Conservation (phyloP, 2,797 vertebrate species). For the Cynodonichthys magdalenae region DNA sequence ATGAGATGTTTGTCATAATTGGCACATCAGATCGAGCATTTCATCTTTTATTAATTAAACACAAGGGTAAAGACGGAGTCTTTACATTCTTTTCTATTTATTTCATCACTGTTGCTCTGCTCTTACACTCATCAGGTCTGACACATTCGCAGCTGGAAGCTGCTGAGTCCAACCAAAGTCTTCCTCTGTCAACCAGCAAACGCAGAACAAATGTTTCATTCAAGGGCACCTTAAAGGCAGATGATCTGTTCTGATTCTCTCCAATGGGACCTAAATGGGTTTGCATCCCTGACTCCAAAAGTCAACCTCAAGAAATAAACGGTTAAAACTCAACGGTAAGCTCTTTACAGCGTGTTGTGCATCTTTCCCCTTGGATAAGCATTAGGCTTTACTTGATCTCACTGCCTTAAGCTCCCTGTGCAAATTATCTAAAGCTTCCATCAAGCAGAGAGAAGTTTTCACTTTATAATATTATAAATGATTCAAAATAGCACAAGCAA, state of each 20-base stretch:
- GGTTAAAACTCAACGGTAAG: slow-evolving; percentile 44
- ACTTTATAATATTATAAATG: slow-evolving; percentile 72
- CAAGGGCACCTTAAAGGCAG: slow-evolving; percentile 65
- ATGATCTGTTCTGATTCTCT: slow-evolving; percentile 29
- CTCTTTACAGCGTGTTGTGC: slow-evolving; percentile 57
- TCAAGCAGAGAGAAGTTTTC: slow-evolving; percentile 65
- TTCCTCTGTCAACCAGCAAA: slow-evolving; percentile 36
- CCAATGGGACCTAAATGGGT: slow-evolving; percentile 33
- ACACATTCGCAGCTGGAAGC: slow-evolving; percentile 70
- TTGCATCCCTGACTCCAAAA: slow-evolving; percentile 35
- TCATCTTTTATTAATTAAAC: not conserved
- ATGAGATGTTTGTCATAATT: not conserved
- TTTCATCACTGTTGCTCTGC: slow-evolving; percentile 15
- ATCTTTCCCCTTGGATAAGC: slow-evolving; percentile 68
- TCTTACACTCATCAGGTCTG: slow-evolving; percentile 60
- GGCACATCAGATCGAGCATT: slow-evolving; percentile 6
- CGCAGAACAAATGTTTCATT: slow-evolving; percentile 38
- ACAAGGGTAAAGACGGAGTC: not conserved
- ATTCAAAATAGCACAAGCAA: slow-evolving; percentile 65
- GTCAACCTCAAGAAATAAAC: slow-evolving; percentile 38
- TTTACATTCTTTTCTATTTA: slow-evolving; percentile 13
- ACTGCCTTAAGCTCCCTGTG: slow-evolving; percentile 64
- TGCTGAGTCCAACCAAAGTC: slow-evolving; percentile 48
- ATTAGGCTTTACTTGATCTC: slow-evolving; percentile 73
- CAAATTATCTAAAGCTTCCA: slow-evolving; percentile 60